These are phyloP conservation scores for Folsomia manolachei DNA, from an alignment of 2,888 invertebrate species.

Conservation along the genomic window DNA sequence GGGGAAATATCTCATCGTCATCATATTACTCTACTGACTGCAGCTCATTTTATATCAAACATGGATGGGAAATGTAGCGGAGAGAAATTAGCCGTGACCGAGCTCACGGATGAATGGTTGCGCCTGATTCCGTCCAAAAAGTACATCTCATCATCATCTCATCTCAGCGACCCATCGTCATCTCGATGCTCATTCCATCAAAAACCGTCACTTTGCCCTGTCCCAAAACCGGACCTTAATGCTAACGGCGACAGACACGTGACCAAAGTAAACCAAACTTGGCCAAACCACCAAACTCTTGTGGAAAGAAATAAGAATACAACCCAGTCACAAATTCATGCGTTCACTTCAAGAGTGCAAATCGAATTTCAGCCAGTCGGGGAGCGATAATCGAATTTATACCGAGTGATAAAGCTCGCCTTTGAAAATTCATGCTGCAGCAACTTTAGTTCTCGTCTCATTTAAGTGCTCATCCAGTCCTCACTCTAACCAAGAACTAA, in stretches of 20 bases:
- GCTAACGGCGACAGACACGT: no score
- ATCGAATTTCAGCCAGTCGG: neutral
- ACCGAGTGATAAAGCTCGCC: neutral
- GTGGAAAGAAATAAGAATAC: neutral
- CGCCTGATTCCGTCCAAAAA: neutral
- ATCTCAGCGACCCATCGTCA: no score
- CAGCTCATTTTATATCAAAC: neutral
- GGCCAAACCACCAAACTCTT: neutral
- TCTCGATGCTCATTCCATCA: neutral
- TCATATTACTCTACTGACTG: neutral
- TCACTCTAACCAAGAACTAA: neutral
- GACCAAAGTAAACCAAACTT: neutral
- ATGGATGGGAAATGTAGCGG: neutral
- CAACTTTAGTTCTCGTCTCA: neutral
- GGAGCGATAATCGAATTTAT: neutral
- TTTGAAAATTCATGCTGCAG: neutral
- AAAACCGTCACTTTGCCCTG: neutral
- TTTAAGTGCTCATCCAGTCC: neutral
- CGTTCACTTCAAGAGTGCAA: neutral
- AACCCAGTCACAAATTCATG: neutral
- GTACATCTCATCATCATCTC: neutral
- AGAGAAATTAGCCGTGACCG: conserved; percentile 5
- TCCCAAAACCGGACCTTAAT: neutral
- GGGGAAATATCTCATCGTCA: conserved; percentile 8
- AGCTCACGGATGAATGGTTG: neutral